Evolutionary conservation across 2,113 vertebrate genomes (phyloP).

Genomic region (Dipodomys spectabilis): DNA sequence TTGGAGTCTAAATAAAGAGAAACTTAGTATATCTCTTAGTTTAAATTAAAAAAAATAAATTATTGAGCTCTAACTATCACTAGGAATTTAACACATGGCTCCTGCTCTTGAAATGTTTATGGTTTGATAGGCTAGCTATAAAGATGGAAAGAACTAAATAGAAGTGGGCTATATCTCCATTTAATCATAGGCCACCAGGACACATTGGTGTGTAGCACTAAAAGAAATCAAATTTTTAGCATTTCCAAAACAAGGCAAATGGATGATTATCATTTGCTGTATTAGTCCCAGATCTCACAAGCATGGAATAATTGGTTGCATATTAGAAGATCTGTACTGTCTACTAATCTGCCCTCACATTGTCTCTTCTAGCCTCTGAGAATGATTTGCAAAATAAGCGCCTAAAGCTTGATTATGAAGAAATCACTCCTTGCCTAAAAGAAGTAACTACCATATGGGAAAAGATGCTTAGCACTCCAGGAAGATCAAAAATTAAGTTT

Average conservation of each 20-base stretch:
- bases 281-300: rapidly evolving
- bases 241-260: neutral
- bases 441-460: slow-evolving; percentile 97
- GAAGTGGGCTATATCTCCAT: neutral
- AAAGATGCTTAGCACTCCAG: slow-evolving; percentile 93
- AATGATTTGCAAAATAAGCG: slow-evolving; percentile 95
- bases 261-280: neutral
- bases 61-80: neutral
- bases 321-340: rapidly evolving
- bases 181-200: neutral
- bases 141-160: neutral
- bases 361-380: slow-evolving; percentile 90
- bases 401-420: slow-evolving; percentile 97
- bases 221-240: neutral
- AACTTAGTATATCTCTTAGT: neutral
- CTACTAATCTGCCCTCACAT: neutral
- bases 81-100: neutral
- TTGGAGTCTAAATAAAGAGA: neutral
- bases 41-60: neutral
- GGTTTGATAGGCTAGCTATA: neutral
- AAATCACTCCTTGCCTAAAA: slow-evolving; percentile 97
- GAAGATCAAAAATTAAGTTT: slow-evolving; percentile 94
- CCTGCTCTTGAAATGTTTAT: neutral
- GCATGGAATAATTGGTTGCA: no score
- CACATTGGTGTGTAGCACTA: no score